Base-by-base conservation (phyloP, 2,888 invertebrate genomes). In the Lithophane socia region DNA sequence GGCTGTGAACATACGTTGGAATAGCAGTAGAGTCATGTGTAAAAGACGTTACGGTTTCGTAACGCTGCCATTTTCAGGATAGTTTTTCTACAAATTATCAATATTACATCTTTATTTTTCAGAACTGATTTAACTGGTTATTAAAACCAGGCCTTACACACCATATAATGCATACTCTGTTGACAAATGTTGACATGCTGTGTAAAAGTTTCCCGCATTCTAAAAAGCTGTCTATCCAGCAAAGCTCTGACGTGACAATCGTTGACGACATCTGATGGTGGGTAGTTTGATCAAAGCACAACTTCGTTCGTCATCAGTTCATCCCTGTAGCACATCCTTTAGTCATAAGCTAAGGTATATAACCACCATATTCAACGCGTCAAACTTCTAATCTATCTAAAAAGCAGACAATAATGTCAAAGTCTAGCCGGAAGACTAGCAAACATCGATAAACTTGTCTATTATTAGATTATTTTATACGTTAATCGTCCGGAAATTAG, bases 401-500 rank as follows among this genome's bases (percentile, higher is more conserved):
- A 75, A 60, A 47, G 13, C 44, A 65, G 24, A 60, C 52, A 65
- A 58, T 58, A 21, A n/a, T 16, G 21, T 66, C 52, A 54, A 54
- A 21, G 5, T 65, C 60, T 24, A 68, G 60, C 65, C 24, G 58
- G 52, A 65, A 60, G 60, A n/a, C 65, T 24, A 60, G 24, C 37
- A 81, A 79, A 47, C 18, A 66, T 65, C 52, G 47, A 65, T 66
- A n/a, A 75, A 75, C 10, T 47, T 58, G 24, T 56, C 75, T 79
- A 75, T 69, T 80, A 75, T 54, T 69, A 58, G 54, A 60, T 37
- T 69, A 10, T 77, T 65, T 52, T 54, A 37, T 54, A 67, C 44
- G 44, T 67, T 70, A 60, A 70, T 63, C 37, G 70, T 42, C 73
- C 65, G 82, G 65, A 82, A 79, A 81, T 65, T 81, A 75, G 75